A percentile compares a stretch with the other conserved stretches of the same genome.
Conservation (phyloP, 2,113 vertebrate genomes). For the Fregetta grallaria region DNA sequence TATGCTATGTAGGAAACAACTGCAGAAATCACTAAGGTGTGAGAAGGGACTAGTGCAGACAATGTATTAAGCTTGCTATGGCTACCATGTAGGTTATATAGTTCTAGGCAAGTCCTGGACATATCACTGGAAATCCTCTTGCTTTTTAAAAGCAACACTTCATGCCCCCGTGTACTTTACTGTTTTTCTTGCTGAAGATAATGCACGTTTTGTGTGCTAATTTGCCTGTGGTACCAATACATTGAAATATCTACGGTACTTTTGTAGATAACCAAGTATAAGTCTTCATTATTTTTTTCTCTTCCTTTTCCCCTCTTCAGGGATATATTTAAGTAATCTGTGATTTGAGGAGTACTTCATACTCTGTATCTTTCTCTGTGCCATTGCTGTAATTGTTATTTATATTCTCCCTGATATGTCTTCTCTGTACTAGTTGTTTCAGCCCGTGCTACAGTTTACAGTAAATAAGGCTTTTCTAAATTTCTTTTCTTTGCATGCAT, state of each 20-base stretch:
- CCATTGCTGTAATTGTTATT: neutral
- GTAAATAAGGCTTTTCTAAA: slow-evolving; percentile 66
- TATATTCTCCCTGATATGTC: neutral
- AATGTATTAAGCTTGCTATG: neutral
- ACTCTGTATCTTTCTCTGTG: neutral
- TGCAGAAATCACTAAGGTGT: neutral
- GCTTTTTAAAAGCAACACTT: neutral
- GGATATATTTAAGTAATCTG: neutral
- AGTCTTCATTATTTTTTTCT: neutral
- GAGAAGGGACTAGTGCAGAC: neutral
- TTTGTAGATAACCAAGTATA: neutral
- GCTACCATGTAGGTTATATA: neutral
- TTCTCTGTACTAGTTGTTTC: slow-evolving; percentile 14
- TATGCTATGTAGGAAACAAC: neutral
- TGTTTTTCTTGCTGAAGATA: neutral
- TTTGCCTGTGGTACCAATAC: neutral
- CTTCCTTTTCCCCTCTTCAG: neutral
- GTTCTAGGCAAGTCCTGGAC: neutral
- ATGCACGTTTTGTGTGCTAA: neutral
- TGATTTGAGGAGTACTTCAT: neutral
- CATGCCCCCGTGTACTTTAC: accelerated
- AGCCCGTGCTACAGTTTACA: neutral
- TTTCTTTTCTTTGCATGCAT: slow-evolving; percentile 81
- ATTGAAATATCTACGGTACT: neutral
- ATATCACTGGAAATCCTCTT: neutral